A percentile compares a stretch with the other conserved stretches of the same genome.
phyloP scores from a whole-genome alignment of 2,797 vertebrate genomes.

The Brachymystax lenok region DNA sequence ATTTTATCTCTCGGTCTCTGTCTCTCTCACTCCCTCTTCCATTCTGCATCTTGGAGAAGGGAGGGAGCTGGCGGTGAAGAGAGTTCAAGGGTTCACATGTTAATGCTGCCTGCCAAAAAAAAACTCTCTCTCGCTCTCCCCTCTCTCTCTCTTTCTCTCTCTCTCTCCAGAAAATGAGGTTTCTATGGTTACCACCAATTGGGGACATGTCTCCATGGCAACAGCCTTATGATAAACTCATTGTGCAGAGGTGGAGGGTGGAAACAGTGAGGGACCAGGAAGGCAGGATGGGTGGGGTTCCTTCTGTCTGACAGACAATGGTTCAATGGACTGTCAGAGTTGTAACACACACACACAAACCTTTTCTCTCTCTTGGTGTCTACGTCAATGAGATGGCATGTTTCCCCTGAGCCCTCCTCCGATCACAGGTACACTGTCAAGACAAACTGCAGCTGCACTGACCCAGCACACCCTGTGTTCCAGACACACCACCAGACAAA shows the following conservation, averaged over 20 bases:
- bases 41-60: slow-evolving; percentile 28
- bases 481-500: neutral
- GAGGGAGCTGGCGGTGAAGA: slow-evolving; percentile 12
- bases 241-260: slow-evolving; percentile 37
- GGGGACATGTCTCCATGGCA: slow-evolving; percentile 66
- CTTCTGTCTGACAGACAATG: slow-evolving; percentile 4
- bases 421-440: neutral
- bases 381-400: neutral
- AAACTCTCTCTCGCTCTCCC: neutral
- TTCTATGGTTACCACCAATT: slow-evolving; percentile 71
- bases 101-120: slow-evolving; percentile 36
- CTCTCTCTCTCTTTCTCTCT: slow-evolving; percentile 18
- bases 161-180: slow-evolving; percentile 44
- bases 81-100: slow-evolving; percentile 63
- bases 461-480: neutral
- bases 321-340: slow-evolving; percentile 6
- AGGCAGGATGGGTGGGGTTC: slow-evolving; percentile 3
- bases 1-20: slow-evolving; percentile 5
- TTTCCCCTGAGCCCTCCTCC: neutral
- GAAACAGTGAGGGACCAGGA: slow-evolving; percentile 25
- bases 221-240: slow-evolving; percentile 57
- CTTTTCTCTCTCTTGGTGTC: neutral
- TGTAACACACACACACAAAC: neutral
- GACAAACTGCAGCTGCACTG: neutral
- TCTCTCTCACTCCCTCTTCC: slow-evolving; percentile 14